Base-by-base conservation (phyloP, 2,797 vertebrate species). In the Dipus sagitta region DNA sequence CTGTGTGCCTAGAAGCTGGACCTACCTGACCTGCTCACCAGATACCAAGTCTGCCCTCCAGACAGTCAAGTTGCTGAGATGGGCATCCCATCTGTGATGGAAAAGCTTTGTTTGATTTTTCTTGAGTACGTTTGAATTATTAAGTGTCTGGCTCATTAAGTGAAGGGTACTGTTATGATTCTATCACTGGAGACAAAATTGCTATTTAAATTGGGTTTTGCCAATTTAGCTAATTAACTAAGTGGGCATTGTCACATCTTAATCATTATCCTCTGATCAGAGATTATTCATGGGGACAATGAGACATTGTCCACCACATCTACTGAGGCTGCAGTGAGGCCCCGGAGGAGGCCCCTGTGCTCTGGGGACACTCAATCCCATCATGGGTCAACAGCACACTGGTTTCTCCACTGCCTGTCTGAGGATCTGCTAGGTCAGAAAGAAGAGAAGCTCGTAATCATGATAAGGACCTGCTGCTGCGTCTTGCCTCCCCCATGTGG, bases 111-210 rank as follows among this genome's bases (percentile, higher is more conserved):
- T 92, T 96, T 96, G 93, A 85, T 91, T 94, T 96, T 90, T 74
- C 86, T 75, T 95, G 96, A 96, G 93, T 81, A 93, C 94, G 90
- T 97, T 94, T 96, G 97, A 96, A 96, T 97, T 96, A 97, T 97
- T 96, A 97, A 97, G 95, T 92, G 90, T 85, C 88, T 95, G 91
- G 86, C 84, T 97, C 96, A 96, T 96, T 97, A 96, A 95, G 88
- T 87, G 84, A 96, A 96, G 96, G 94, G 92, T 90, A 79, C 76
- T 89, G 80, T 84, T 96, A 85, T 95, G 94, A 97, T 94, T 97
- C 96, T 93, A 83, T 95, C 38, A 5, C 94, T 84, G 52, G 93
- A 94, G 92, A 96, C 93, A 93, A 94, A 97, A 97, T 94, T 95
- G 92, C 95, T 94, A 79, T 94, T 96, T 96, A 96, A 96, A 95